Conservation (phyloP, 2,797 vertebrate genomes). For the Oreortyx pictus region DNA sequence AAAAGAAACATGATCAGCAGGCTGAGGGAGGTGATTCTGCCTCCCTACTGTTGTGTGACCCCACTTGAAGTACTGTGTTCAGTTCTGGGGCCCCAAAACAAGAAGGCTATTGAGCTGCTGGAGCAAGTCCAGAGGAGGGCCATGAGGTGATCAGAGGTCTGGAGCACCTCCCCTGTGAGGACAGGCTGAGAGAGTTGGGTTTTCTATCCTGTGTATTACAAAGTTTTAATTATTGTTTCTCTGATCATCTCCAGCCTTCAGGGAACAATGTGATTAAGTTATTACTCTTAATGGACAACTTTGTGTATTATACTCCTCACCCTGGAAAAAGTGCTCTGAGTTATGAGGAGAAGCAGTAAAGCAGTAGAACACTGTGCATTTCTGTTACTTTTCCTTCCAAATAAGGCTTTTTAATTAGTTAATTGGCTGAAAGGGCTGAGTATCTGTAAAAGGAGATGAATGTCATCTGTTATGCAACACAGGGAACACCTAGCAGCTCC, state of each 20-base stretch:
- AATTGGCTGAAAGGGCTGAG: neutral
- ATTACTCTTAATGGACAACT: neutral
- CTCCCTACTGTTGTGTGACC: no score
- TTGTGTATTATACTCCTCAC: neutral
- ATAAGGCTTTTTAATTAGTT: neutral
- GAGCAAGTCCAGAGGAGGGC: no score
- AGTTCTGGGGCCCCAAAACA: no score
- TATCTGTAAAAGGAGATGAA: neutral
- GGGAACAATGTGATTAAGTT: neutral
- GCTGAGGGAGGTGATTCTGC: no score
- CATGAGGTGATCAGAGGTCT: no score
- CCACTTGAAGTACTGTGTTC: no score
- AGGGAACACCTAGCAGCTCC: neutral
- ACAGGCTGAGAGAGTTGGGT: neutral
- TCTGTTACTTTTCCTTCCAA: neutral
- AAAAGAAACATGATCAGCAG: no score
- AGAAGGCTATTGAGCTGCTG: no score
- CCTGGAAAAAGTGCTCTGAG: neutral
- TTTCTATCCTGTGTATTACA: neutral
- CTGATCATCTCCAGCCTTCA: neutral
- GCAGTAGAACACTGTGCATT: neutral
- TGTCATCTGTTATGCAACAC: neutral
- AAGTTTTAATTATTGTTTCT: slow-evolving; percentile 55
- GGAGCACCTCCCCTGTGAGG: no score
- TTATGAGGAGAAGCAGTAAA: neutral